Evolutionary conservation across 2,888 invertebrate genomes (phyloP).

Genomic region (Orthonychiurus folsomi): DNA sequence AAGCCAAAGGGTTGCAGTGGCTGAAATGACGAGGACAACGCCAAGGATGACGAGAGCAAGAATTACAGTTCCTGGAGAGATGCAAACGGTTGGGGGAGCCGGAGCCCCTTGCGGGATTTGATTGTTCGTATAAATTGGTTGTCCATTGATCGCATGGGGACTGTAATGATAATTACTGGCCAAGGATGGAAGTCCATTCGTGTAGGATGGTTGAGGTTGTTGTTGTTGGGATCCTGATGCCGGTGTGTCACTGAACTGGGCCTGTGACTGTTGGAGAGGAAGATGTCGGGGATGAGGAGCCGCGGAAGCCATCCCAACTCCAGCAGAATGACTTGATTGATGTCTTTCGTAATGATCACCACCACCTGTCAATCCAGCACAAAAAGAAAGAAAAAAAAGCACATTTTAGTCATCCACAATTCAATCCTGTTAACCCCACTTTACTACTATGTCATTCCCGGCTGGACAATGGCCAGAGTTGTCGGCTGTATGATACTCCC

Average conservation of each 20-base stretch:
- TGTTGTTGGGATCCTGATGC: background rate
- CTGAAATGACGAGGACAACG: slow-evolving; percentile 38
- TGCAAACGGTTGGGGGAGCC: slow-evolving; percentile 26
- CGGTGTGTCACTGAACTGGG: slow-evolving; percentile 28
- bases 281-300: background rate
- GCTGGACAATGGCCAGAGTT: background rate
- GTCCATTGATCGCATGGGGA: background rate
- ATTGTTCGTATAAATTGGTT: slow-evolving; percentile 12
- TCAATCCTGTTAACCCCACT: background rate
- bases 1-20: slow-evolving; percentile 39
- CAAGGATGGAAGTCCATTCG: background rate
- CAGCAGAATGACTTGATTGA: slow-evolving; percentile 19
- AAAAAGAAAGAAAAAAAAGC: no score
- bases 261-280: slow-evolving; percentile 17
- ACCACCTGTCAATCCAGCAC: slow-evolving; percentile 26
- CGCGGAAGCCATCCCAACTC: background rate
- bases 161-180: background rate
- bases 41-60: slow-evolving; percentile 35
- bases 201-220: background rate
- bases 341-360: slow-evolving; percentile 38
- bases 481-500: background rate
- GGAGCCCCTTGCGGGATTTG: slow-evolving; percentile 20
- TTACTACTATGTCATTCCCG: background rate
- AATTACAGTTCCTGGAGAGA: slow-evolving; percentile 39
- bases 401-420: background rate